Base-by-base conservation (phyloP, 2,797 vertebrate genomes). In the Bradypodion pumilum region DNA sequence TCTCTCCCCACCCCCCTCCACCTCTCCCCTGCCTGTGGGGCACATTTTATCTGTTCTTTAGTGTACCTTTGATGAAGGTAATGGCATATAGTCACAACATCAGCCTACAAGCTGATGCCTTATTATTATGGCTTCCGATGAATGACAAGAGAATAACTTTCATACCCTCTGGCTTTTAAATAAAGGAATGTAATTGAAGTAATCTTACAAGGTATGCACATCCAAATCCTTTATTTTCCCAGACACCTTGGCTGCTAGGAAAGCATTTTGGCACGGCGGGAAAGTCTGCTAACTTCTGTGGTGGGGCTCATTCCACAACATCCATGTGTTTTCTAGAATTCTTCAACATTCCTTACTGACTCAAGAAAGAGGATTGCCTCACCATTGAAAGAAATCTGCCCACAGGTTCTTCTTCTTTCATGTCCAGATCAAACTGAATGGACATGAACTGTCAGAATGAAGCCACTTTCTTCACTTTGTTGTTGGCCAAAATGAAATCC, bases 161-260 rank as follows among this genome's bases (percentile, higher is more conserved):
- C 27, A 78, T 79, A n/a, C 3, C 75, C 74, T 63, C 52, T 83
- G 12, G 7, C 52, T 62, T 73, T 68, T 37, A 29, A n/a, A 59
- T 15, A 85, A 66, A 90, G 78, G n/a, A 89, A 83, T 84, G 83
- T 85, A 27, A 85, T 21, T 1, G 0, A 23, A 60, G 4, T n/a
- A 56, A 79, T 88, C 83, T 85, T 84, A 72, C 80, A 81, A 83
- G 27, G 42, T 5, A 62, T 0, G 0, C 49, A 78, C 16, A 83
- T 29, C 19, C 29, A 84, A 83, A 82, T 3, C 1, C 44, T 7
- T 16, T 0, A 1, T 3, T 86, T 88, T 76, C 19, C 0, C 7
- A 80, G 52, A 74, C 1, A 72, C 72, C 75, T 70, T 65, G 81
- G n/a, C 35, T 77, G 80, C 79, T n/a, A 52, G 7, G 65, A 86